Evolutionary conservation across 2,888 invertebrate species (phyloP).

Genomic region (Apodemia mormo): DNA sequence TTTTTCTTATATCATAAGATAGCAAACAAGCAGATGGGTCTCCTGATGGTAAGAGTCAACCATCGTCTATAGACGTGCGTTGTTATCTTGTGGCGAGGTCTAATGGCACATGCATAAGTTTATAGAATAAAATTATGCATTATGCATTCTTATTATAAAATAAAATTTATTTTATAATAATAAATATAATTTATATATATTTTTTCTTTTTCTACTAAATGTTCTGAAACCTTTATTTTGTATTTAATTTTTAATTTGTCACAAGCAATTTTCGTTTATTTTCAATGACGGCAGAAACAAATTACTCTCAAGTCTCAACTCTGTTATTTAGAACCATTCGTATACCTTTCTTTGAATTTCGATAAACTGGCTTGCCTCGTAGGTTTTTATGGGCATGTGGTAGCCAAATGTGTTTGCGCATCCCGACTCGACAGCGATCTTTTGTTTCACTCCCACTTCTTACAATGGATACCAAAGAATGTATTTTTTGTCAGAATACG

Average conservation of each 20-base stretch:
- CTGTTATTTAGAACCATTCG: slow-evolving; percentile 38
- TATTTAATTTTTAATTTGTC: slow-evolving; percentile 4
- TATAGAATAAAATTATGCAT: no score
- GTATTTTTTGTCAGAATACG: slow-evolving; percentile 45
- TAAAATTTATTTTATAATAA: no score
- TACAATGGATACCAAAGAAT: slow-evolving; percentile 52
- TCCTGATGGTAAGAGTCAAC: no score
- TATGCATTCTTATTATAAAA: no score
- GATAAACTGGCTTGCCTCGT: slow-evolving; percentile 43
- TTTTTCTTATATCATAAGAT: no score
- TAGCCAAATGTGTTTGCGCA: slow-evolving; percentile 61
- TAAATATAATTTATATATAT: neutral
- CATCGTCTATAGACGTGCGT: no score
- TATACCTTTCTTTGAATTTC: slow-evolving; percentile 48
- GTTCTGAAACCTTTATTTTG: neutral
- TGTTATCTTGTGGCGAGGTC: no score
- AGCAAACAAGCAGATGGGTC: no score
- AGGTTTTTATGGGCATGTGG: slow-evolving; percentile 66
- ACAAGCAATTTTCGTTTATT: neutral
- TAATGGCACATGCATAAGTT: no score
- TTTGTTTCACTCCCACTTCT: slow-evolving; percentile 42
- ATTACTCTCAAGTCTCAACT: slow-evolving; percentile 22
- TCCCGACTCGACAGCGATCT: slow-evolving; percentile 44
- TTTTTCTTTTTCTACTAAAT: no score
- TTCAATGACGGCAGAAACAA: neutral